These are phyloP conservation scores for Cuculus canorus DNA, from an alignment of 2,797 vertebrate species.

Conservation along the genomic window DNA sequence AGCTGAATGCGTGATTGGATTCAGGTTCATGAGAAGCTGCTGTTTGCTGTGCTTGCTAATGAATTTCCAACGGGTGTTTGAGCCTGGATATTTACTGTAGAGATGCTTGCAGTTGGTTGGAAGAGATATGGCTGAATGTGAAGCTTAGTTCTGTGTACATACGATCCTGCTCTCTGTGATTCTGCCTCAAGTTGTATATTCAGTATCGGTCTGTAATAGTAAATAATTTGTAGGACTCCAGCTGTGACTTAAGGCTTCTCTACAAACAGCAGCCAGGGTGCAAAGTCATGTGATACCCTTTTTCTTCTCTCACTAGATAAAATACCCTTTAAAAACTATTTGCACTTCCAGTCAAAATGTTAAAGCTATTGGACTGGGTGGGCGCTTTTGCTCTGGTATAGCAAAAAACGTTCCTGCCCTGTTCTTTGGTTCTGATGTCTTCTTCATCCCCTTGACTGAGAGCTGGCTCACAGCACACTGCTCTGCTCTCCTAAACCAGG, in stretches of 20 bases:
- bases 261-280: neutral
- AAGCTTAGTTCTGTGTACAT: slow-evolving; percentile 21
- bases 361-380: neutral
- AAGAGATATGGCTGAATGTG: slow-evolving; percentile 26
- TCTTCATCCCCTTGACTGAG: neutral
- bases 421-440: neutral
- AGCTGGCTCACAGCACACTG: neutral
- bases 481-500: neutral
- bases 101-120: slow-evolving; percentile 46
- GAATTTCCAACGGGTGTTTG: slow-evolving; percentile 43
- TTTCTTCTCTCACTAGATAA: neutral
- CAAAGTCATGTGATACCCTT: neutral
- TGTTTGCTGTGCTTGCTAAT: slow-evolving; percentile 40
- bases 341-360: neutral
- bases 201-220: slow-evolving; percentile 5
- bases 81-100: slow-evolving; percentile 25
- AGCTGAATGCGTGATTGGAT: slow-evolving; percentile 65
- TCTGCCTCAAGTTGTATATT: slow-evolving; percentile 14
- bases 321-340: neutral
- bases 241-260: neutral
- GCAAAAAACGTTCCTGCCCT: neutral
- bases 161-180: neutral
- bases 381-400: neutral
- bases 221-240: slow-evolving; percentile 33
- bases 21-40: slow-evolving; percentile 42